phyloP scores from a whole-genome alignment of 1,140 invertebrate species.

The Heliothis virescens region DNA sequence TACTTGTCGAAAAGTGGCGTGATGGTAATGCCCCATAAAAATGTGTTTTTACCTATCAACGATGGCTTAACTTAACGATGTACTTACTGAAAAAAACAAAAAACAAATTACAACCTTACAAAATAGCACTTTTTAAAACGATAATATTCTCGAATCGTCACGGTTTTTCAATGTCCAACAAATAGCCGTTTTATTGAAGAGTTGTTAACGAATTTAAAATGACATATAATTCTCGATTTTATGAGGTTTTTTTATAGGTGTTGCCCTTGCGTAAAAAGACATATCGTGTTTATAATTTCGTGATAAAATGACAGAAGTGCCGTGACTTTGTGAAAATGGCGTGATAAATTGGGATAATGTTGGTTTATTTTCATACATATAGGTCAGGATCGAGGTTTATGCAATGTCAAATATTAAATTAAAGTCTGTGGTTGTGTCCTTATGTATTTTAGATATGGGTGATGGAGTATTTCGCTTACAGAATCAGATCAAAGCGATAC shows the following conservation, averaged over 20 bases:
- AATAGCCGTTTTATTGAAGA: background rate
- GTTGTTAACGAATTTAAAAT: background rate
- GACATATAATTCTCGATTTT: slow-evolving; percentile 1
- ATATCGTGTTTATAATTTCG: background rate
- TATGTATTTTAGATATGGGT: background rate
- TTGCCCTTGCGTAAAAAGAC: background rate
- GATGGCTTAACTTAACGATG: background rate
- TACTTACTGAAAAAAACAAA: background rate
- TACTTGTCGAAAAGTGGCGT: too few relatives aligned
- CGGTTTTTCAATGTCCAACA: background rate
- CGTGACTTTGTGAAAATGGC: slow-evolving; percentile 21
- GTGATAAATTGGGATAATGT: background rate
- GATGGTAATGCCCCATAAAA: too few relatives aligned
- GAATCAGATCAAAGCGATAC: background rate
- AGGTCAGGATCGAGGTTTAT: slow-evolving; percentile 2
- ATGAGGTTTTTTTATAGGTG: background rate
- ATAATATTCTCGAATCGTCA: background rate
- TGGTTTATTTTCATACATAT: slow-evolving; percentile 3
- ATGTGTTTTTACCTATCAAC: background rate
- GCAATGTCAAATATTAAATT: slow-evolving; percentile 5
- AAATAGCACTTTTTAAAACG: background rate
- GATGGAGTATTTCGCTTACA: background rate
- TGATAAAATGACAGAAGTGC: slow-evolving; percentile 8
- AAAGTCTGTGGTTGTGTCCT: background rate
- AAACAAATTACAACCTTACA: background rate